phyloP scores from a whole-genome alignment of 1,140 invertebrate species.

The Sarcophaga peregrina region DNA sequence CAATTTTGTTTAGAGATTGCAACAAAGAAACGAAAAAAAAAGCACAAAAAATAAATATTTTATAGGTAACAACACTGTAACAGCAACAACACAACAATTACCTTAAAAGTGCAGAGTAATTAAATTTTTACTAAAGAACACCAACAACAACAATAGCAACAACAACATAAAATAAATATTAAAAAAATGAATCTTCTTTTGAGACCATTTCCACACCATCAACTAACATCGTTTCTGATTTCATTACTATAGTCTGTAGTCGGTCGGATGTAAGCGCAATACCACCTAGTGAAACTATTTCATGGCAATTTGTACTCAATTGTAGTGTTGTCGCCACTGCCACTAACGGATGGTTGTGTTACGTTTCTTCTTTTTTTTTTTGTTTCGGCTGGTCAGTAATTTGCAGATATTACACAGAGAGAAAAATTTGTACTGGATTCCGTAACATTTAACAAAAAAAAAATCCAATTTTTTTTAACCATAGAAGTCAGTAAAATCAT shows the following conservation, averaged over 20 bases:
- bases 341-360: not conserved
- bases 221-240: not conserved
- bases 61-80: too few species aligned
- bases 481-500: too few species aligned
- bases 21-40: not conserved
- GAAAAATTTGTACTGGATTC: not conserved
- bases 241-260: not conserved
- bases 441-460: too few species aligned
- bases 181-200: not conserved
- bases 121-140: not conserved
- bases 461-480: too few species aligned
- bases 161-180: too few species aligned
- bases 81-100: not conserved
- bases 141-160: not conserved
- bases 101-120: constrained; percentile 19
- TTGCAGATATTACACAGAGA: not conserved
- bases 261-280: not conserved
- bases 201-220: not conserved
- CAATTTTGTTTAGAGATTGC: too few species aligned
- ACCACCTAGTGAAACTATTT: not conserved
- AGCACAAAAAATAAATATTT: not conserved
- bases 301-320: not conserved
- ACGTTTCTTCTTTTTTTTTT: not conserved
- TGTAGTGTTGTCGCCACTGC: too few species aligned
- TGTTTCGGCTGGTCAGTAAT: not conserved